Conservation (phyloP, 2,113 vertebrate genomes). For the Coptodon rendalli region DNA sequence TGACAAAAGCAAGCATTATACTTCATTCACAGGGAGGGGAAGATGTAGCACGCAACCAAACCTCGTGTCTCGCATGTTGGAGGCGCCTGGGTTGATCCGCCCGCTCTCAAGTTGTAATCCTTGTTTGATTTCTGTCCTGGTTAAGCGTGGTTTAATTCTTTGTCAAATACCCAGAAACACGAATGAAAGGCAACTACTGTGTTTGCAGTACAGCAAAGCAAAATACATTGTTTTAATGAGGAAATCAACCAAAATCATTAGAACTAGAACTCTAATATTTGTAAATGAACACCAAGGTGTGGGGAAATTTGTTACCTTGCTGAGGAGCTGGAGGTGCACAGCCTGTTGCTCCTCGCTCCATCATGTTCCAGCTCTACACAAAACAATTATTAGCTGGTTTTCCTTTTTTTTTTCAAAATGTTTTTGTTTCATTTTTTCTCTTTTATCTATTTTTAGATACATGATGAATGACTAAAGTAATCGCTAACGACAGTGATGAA, state of each 20-base stretch:
- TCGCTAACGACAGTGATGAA: neutral
- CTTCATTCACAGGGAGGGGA: neutral
- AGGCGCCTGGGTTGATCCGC: neutral
- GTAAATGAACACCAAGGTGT: neutral
- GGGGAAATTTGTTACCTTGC: neutral
- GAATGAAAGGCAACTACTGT: neutral
- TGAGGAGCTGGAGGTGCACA: neutral
- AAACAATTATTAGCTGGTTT: neutral
- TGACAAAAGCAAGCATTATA: neutral
- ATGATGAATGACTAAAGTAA: neutral
- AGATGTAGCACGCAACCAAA: neutral
- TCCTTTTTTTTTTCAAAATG: neutral
- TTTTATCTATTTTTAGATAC: neutral
- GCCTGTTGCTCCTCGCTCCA: neutral
- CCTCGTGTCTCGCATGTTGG: neutral
- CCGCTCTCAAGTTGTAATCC: neutral
- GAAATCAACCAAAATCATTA: neutral
- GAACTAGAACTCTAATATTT: neutral
- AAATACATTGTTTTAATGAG: neutral
- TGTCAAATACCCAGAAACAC: neutral
- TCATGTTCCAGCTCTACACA: neutral
- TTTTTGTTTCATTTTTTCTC: neutral
- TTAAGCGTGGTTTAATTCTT: neutral
- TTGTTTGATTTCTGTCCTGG: neutral
- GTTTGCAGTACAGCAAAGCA: neutral